Evolutionary conservation across 2,888 invertebrate species (phyloP).

Genomic region (Cheilosia variabilis): DNA sequence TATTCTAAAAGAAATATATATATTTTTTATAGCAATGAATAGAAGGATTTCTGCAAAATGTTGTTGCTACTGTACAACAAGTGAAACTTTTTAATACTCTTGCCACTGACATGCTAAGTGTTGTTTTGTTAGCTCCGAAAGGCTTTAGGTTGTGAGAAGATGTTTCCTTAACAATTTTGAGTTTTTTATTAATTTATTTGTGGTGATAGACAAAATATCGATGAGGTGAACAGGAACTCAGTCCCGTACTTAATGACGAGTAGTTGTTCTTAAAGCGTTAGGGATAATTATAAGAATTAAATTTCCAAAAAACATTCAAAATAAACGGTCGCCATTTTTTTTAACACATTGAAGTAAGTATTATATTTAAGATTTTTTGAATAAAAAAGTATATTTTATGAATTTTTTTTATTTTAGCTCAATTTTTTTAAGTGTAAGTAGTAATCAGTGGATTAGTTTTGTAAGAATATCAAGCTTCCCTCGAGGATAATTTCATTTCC

Average conservation of each 20-base stretch:
- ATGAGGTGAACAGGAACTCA: not conserved
- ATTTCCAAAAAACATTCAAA: not conserved
- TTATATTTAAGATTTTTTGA: not conserved
- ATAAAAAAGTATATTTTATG: not conserved
- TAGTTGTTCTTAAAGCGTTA: not conserved
- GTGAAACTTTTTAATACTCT: conserved; percentile 17
- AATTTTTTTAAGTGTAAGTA: not conserved
- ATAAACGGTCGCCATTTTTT: conserved; percentile 59
- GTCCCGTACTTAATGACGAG: not conserved
- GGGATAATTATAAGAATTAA: not conserved
- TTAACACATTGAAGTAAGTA: conserved; percentile 34
- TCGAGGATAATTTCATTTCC: not conserved
- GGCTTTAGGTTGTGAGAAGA: conserved; percentile 1
- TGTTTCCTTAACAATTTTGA: not conserved
- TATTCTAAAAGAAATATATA: conserved; percentile 6
- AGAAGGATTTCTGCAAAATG: conserved; percentile 40
- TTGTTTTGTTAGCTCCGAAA: conserved; percentile 37
- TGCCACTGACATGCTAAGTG: conserved; percentile 56
- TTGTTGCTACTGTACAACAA: conserved; percentile 8
- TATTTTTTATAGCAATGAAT: conserved; percentile 35
- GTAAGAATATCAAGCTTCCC: not conserved
- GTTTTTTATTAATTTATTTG: not conserved
- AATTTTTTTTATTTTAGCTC: not conserved
- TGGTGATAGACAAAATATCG: not conserved
- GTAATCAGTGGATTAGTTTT: not conserved